phyloP scores from a whole-genome alignment of 2,888 invertebrate genomes.

The Oscheius sp. region DNA sequence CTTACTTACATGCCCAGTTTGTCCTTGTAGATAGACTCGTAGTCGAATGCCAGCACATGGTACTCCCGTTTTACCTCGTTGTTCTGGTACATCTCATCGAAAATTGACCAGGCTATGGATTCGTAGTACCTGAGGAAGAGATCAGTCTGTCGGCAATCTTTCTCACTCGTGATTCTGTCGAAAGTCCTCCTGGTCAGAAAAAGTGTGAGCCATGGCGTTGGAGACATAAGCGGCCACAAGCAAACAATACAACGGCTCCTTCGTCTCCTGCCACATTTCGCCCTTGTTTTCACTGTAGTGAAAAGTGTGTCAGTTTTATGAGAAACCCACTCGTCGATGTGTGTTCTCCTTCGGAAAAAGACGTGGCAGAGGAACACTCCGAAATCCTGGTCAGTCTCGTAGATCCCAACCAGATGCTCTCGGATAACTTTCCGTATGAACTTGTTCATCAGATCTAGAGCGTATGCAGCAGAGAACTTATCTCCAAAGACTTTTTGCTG shows the following conservation, averaged over 20 bases:
- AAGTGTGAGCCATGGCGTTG: neutral
- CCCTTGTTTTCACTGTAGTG: neutral
- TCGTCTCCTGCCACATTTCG: neutral
- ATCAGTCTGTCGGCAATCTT: neutral
- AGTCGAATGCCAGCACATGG: constrained; percentile 22
- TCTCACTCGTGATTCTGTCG: constrained; percentile 12
- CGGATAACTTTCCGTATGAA: neutral
- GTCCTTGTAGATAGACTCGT: neutral
- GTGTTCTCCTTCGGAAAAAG: neutral
- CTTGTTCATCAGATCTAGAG: neutral
- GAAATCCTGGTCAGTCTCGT: neutral
- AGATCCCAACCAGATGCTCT: neutral
- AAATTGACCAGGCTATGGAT: neutral
- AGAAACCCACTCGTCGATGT: neutral
- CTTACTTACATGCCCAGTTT: neutral
- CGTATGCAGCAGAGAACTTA: neutral
- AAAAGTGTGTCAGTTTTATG: neutral
- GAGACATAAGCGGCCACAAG: constrained; percentile 24
- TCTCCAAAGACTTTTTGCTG: constrained; percentile 16
- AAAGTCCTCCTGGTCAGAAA: constrained; percentile 16
- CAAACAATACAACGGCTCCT: constrained; percentile 1
- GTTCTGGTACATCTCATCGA: constrained; percentile 11
- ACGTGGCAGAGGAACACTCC: constrained; percentile 11
- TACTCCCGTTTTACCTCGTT: constrained; percentile 14
- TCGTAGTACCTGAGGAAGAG: constrained; percentile 5